phyloP scores from a whole-genome alignment of 1,140 invertebrate species.

The Cydia fagiglandana region DNA sequence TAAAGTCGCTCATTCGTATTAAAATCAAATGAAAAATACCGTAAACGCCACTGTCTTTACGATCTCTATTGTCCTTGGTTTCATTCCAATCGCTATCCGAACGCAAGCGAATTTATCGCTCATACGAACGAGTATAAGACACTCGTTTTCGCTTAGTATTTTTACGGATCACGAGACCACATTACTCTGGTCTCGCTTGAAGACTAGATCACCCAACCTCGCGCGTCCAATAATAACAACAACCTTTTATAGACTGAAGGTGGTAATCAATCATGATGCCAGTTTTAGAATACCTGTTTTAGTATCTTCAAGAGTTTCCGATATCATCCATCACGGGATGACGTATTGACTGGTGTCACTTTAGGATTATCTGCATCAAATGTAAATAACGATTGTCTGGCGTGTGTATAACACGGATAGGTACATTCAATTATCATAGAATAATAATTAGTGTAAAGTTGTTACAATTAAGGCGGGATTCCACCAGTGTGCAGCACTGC shows the following conservation, averaged over 20 bases:
- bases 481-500: too few relatives aligned
- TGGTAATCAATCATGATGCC: slow-evolving; percentile 14
- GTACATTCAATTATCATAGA: not conserved
- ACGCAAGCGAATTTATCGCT: not conserved
- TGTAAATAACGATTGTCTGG: not conserved
- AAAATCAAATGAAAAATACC: not conserved
- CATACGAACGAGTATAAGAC: not conserved
- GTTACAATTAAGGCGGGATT: too few relatives aligned
- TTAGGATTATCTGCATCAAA: slow-evolving; percentile 6
- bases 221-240: not conserved
- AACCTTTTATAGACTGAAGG: slow-evolving; percentile 1
- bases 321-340: slow-evolving; percentile 26
- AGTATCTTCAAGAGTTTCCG: slow-evolving; percentile 8
- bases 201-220: not conserved
- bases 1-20: not conserved
- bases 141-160: not conserved
- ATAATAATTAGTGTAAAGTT: too few relatives aligned
- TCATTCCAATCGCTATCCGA: not conserved
- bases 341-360: slow-evolving; percentile 20
- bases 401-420: not conserved
- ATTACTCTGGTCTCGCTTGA: not conserved
- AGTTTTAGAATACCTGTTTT: slow-evolving; percentile 23
- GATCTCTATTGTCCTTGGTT: not conserved
- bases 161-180: not conserved
- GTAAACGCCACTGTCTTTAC: not conserved